These are phyloP conservation scores for Aldabrachelys gigantea DNA, from an alignment of 2,113 vertebrate genomes.

Conservation along the genomic window DNA sequence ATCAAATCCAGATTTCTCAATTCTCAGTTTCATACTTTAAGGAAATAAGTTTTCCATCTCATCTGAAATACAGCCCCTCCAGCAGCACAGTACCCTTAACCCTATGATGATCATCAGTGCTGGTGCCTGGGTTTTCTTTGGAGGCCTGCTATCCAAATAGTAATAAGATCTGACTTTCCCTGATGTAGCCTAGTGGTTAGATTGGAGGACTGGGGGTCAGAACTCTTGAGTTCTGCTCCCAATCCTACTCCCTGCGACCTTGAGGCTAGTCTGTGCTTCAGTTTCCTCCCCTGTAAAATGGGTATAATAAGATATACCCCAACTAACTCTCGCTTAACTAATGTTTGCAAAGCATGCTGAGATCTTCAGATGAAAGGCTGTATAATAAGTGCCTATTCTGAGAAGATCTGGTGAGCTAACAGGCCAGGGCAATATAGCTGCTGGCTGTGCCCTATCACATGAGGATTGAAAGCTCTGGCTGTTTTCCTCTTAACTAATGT, in stretches of 20 bases:
- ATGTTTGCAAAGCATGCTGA: too few species aligned
- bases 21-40: background rate
- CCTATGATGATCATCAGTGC: background rate
- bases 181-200: background rate
- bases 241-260: background rate
- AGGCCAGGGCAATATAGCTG: background rate
- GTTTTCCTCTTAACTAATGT: background rate
- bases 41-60: background rate
- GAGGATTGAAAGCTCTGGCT: background rate
- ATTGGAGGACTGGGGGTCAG: background rate
- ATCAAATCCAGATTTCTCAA: background rate
- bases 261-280: background rate
- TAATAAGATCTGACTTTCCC: background rate
- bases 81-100: background rate
- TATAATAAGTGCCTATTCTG: background rate
- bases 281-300: background rate
- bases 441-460: background rate
- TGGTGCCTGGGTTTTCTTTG: background rate
- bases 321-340: background rate
- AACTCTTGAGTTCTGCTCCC: background rate
- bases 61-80: background rate
- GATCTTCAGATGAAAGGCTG: background rate
- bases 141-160: background rate
- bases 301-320: background rate
- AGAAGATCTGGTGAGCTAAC: background rate